Conservation (phyloP, 2,797 vertebrate species). For the Mormyrops attenuatus region DNA sequence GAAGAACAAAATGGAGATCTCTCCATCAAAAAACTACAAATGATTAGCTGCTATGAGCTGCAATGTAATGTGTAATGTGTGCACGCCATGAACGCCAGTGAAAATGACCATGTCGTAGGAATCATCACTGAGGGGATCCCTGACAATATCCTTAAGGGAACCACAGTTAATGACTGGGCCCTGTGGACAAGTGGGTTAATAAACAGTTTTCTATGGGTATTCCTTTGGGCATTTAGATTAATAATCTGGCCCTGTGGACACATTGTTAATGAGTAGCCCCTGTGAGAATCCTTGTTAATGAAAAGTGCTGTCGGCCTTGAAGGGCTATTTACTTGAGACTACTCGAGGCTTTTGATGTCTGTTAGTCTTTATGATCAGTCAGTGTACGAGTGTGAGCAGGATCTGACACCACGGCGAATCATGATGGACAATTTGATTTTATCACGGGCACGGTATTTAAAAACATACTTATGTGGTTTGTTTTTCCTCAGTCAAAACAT, state of each 20-base stretch:
- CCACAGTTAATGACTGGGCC: not conserved
- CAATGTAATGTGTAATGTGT: not conserved
- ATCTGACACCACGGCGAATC: not conserved
- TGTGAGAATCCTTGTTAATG: slow-evolving; percentile 3
- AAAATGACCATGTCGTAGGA: not conserved
- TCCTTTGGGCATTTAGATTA: not conserved
- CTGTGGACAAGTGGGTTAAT: not conserved
- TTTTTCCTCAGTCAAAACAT: not conserved
- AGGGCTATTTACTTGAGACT: not conserved
- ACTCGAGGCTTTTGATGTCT: not conserved
- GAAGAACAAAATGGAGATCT: not conserved
- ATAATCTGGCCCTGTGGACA: not conserved
- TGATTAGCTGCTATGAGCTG: not conserved
- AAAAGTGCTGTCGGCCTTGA: not conserved
- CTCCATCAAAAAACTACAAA: not conserved
- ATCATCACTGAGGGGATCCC: not conserved
- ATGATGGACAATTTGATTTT: not conserved
- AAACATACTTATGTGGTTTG: not conserved
- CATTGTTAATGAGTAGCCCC: slow-evolving; percentile 6
- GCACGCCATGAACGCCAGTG: not conserved
- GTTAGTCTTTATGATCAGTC: not conserved
- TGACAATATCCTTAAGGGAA: not conserved
- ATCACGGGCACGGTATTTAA: not conserved
- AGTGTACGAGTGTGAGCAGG: not conserved
- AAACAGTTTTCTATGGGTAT: not conserved